Conservation (phyloP, 2,888 invertebrate species). For the Toxonevra muliebris region DNA sequence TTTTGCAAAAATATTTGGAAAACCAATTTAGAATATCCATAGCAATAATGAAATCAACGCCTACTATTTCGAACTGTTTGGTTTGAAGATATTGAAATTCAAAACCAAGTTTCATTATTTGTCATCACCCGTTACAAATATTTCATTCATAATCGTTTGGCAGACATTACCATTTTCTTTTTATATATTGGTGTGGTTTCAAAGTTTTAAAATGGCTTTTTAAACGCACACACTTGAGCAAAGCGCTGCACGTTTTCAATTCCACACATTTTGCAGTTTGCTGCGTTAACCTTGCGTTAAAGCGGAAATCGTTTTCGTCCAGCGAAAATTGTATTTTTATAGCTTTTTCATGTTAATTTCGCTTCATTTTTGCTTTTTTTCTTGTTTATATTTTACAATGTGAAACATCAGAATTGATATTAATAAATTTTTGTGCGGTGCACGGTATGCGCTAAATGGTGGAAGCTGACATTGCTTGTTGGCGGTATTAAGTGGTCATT, state of each 20-base stretch:
- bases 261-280: too few species aligned
- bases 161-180: too few species aligned
- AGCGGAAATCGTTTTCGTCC: not conserved
- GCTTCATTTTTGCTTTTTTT: not conserved
- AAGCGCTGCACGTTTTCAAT: constrained; percentile 10
- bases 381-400: not conserved
- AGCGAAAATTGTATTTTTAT: constrained; percentile 35
- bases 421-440: constrained; percentile 8
- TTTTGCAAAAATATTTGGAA: too few species aligned
- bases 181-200: too few species aligned
- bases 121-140: too few species aligned
- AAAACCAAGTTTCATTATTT: too few species aligned
- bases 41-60: too few species aligned
- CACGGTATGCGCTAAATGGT: constrained; percentile 9
- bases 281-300: too few species aligned
- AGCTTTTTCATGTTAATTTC: constrained; percentile 32
- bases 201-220: constrained; percentile 15
- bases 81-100: too few species aligned
- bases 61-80: too few species aligned
- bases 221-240: constrained; percentile 20
- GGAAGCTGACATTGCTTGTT: not conserved
- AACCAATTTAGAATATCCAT: too few species aligned
- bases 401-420: constrained; percentile 20
- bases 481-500: constrained; percentile 23
- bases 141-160: too few species aligned